Percentiles rank a stretch among this genome's conserved stretches.
Evolutionary conservation across 2,888 invertebrate species (phyloP).

Genomic region (Cryptocephalus primarius): DNA sequence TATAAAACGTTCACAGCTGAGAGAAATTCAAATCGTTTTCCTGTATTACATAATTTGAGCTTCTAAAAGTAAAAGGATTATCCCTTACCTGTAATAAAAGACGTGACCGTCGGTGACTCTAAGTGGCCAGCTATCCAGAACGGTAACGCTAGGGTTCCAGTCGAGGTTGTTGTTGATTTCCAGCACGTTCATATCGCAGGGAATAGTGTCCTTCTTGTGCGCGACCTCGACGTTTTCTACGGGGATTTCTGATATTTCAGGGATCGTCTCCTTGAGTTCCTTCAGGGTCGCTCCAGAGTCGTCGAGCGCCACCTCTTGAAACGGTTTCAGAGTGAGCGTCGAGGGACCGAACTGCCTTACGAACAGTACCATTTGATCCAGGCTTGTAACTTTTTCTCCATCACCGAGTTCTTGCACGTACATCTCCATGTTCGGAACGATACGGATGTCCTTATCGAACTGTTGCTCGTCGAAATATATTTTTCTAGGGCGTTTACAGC

Average conservation of each 20-base stretch:
- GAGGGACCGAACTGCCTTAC: conserved; percentile 48
- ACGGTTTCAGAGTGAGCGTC: conserved; percentile 41
- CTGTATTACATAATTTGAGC: no score
- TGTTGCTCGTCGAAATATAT: conserved; percentile 54
- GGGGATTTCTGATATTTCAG: conserved; percentile 47
- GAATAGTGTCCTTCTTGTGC: conserved; percentile 47
- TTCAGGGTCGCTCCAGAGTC: conserved; percentile 32
- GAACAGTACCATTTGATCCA: conserved; percentile 44
- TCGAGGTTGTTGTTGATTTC: conserved; percentile 48
- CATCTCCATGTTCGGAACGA: conserved; percentile 43
- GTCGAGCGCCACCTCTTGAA: conserved; percentile 49
- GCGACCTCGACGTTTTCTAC: conserved; percentile 52
- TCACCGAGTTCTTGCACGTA: conserved; percentile 45
- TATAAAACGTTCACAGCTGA: no score
- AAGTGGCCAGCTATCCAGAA: conserved; percentile 45
- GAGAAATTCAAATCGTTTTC: no score
- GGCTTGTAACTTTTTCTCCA: conserved; percentile 39
- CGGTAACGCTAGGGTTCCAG: conserved; percentile 46
- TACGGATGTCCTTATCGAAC: conserved; percentile 45
- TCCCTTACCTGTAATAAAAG: conserved; percentile 54
- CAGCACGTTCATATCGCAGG: conserved; percentile 51
- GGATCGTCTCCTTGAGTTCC: conserved; percentile 40
- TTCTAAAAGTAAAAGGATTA: conserved; percentile 4
- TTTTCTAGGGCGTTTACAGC: conserved; percentile 48
- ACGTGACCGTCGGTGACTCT: conserved; percentile 51